Evolutionary conservation across 2,888 invertebrate genomes (phyloP).

Genomic region (Drosophila vallismaia): DNA sequence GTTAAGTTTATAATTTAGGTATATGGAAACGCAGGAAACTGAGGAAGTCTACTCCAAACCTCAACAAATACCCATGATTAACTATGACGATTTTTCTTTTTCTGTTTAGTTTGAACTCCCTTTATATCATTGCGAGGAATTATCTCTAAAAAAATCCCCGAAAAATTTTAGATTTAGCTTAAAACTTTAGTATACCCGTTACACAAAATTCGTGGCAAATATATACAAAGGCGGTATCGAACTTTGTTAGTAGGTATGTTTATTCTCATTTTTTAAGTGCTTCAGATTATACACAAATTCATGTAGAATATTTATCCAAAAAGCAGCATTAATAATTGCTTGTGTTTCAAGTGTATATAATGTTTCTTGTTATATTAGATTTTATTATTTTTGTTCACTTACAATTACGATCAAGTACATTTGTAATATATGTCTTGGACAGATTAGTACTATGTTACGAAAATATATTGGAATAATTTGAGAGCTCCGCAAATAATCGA

Average conservation of each 20-base stretch:
- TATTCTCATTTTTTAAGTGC: constrained; percentile 28
- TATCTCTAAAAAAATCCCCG: no score
- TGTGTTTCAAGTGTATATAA: not conserved
- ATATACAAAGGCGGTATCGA: not conserved
- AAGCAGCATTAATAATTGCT: constrained; percentile 13
- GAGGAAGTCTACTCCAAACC: no score
- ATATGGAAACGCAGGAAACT: no score
- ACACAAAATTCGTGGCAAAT: not conserved
- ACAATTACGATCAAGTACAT: constrained; percentile 25
- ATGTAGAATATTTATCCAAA: not conserved
- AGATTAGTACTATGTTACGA: constrained; percentile 37
- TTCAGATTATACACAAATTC: constrained; percentile 14
- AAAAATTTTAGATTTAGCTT: no score
- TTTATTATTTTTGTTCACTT: constrained; percentile 20
- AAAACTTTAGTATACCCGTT: no score
- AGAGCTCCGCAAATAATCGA: constrained; percentile 25
- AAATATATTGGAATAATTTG: constrained; percentile 15
- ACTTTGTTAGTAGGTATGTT: constrained; percentile 39
- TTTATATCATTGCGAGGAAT: no score
- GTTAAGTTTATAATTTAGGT: no score
- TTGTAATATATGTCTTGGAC: constrained; percentile 27
- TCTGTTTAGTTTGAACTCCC: no score
- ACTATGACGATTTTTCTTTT: no score
- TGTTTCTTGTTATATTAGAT: constrained; percentile 13
- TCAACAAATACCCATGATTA: no score